Conservation (phyloP, 2,113 vertebrate species). For the Erythrolamprus reginae region DNA sequence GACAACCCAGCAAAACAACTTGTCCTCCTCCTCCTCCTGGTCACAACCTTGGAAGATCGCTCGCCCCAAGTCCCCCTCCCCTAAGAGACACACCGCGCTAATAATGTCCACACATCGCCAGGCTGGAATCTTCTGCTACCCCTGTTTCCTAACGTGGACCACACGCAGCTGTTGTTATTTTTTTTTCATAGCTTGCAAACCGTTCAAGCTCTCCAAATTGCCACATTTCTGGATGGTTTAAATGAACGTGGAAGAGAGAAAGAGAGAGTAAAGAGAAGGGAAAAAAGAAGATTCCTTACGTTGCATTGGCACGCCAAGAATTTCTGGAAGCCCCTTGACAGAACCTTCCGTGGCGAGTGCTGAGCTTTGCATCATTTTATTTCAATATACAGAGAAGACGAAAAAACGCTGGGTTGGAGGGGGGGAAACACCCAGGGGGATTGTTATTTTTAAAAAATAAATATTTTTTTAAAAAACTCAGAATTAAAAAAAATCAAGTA, state of each 20-base stretch:
- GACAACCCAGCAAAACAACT: background rate
- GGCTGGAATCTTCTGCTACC: background rate
- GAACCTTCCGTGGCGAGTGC: conserved; percentile 87
- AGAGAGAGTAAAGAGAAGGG: background rate
- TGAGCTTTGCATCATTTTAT: conserved; percentile 96
- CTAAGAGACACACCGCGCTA: background rate
- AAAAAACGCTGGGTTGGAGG: background rate
- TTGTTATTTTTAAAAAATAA: background rate
- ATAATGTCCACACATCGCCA: background rate
- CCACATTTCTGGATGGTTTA: conserved; percentile 50
- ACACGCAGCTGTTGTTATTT: too few species aligned
- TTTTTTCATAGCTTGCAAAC: conserved; percentile 30
- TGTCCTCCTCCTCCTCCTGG: background rate
- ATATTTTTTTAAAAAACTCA: background rate
- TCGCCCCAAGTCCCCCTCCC: background rate
- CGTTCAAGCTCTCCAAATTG: conserved; percentile 30
- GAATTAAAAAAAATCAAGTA: background rate
- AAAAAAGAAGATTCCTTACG: conserved; percentile 79
- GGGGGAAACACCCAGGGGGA: background rate
- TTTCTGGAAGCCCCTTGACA: conserved; percentile 94
- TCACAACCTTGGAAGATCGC: background rate
- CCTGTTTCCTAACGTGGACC: background rate
- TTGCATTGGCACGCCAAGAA: conserved; percentile 95
- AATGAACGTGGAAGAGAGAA: conserved; percentile 49
- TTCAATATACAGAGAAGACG: conserved; percentile 56